Base-by-base conservation (phyloP, 2,888 invertebrate species). In the Epiblema foenella region DNA sequence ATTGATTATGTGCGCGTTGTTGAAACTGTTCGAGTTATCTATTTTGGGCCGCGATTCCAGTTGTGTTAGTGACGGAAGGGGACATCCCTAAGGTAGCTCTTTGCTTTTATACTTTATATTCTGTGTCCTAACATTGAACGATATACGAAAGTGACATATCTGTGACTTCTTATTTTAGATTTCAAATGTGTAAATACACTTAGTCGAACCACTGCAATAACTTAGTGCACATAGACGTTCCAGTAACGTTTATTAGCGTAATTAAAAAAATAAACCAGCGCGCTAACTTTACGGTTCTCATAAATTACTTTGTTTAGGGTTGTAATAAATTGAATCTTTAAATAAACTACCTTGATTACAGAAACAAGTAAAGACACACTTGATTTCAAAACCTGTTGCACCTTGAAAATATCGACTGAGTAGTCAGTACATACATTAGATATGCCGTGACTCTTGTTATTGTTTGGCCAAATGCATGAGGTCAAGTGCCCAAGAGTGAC, bases 401-500 rank as follows among this genome's bases (percentile, higher is more conserved):
- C 37, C 52, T 64, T 64, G 64, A 64, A 63, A 52, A 64, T 64
- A 54, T 54, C 52, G 52, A 39, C 37, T 37, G 20, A 29, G 17
- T 60, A 29, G n/a, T n/a, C n/a, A n/a, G 17, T 60, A 46, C 20
- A 51, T 58, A 39, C 18, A 39, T 49, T 57, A 68, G 37, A 57
- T 17, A 49, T 58, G 59, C 58, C 51, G 33, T 58, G 49, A 46
- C 57, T 69, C 24, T 68, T 57, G 29, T 39, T 58, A 51, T 69
- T 11, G n/a, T 52, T 58, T 37, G 58, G 51, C 20, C 52, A 29
- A 64, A 33, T 33, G 39, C 51, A 54, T 29, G 42, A 59, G 64
- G 64, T 69, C 42, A 65, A 69, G 39, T 65, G 64, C 69, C 64
- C 67, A 29, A 39, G 63, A 52, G 51, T 69, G 69, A 69, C 64